Evolutionary conservation across 2,113 vertebrate genomes (phyloP), one percentile per base, ranked within the genome.

Genomic region (Cavia porcellus): DNA sequence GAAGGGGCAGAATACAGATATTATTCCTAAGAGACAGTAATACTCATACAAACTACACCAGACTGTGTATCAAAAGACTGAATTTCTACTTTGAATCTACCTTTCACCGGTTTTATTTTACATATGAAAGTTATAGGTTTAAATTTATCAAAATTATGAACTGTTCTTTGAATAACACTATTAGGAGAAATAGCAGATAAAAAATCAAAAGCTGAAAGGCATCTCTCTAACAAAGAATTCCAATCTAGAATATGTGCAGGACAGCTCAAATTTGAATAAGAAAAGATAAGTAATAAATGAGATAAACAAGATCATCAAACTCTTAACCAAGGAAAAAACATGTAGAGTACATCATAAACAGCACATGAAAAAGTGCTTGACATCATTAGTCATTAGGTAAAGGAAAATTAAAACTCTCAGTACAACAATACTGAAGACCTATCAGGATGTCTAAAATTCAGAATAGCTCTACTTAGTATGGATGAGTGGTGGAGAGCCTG

Each of bases 381-480:
- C 11, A 32, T 79, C 22, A 64, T 47, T 84, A 45, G 14, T 20
- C 55, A 68, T 38, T 88, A 85, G 2, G 5, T 17, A 94, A 94
- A 86, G 15, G 35, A 28, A 95, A 86, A 81, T 72, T 79, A 62
- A 68, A 79, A 92, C 82, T n/a, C 42, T 82, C 80, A 90, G 24
- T 45, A 28, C 79, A 83, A 64, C 79, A 42, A 3, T 10, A 55
- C 5, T 89, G 20, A 45, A 30, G 24, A 83, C 0, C 13, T 45
- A 66, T 24, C 12, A 82, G 45, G 70, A 84, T n/a, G 4, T 86
- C 38, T 90, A 66, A 75, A 66, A 28, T 47, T 92, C 20, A 92
- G 47, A 55, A 7, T 85, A 15, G 79, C 5, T 64, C n/a, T 93
- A 25, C 10, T 45, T 87, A 94, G 8, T 59, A 8, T 9, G 74